Evolutionary conservation across 1,140 invertebrate genomes (phyloP).

Genomic region (Matsumurasca onukii): DNA sequence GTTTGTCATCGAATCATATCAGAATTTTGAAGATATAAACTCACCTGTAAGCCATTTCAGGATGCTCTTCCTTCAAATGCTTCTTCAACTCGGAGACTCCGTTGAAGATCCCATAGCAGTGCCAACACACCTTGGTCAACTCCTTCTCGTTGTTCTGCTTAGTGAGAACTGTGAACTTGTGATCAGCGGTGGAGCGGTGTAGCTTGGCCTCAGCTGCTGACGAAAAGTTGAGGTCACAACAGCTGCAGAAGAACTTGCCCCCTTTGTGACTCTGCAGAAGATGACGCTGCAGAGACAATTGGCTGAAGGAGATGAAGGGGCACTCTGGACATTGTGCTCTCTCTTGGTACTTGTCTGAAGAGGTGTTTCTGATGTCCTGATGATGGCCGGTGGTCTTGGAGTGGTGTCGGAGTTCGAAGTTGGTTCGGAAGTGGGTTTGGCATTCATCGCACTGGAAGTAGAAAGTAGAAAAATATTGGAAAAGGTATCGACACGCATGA

Average conservation of each 20-base stretch:
- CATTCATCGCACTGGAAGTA: slow-evolving; percentile 58
- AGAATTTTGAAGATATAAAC: no score
- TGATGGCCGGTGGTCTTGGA: slow-evolving; percentile 55
- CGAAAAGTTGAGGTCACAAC: slow-evolving; percentile 63
- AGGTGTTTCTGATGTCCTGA: slow-evolving; percentile 49
- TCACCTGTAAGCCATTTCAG: slow-evolving; percentile 59
- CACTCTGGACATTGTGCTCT: slow-evolving; percentile 54
- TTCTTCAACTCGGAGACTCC: slow-evolving; percentile 61
- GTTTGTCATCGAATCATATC: no score
- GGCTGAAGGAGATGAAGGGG: slow-evolving; percentile 32
- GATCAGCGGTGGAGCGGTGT: slow-evolving; percentile 59
- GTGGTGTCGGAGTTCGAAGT: slow-evolving; percentile 67
- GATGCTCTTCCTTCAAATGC: slow-evolving; percentile 65
- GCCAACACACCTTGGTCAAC: slow-evolving; percentile 55
- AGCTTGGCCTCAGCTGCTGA: slow-evolving; percentile 59
- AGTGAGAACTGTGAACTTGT: slow-evolving; percentile 38
- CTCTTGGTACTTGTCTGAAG: slow-evolving; percentile 64
- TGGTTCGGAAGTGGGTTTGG: slow-evolving; percentile 62
- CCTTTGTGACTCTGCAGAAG: slow-evolving; percentile 36
- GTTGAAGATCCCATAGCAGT: slow-evolving; percentile 55
- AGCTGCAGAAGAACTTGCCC: slow-evolving; percentile 60
- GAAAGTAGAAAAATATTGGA: no score
- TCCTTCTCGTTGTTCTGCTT: slow-evolving; percentile 44
- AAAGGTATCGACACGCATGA: no score
- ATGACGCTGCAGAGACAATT: slow-evolving; percentile 62